phyloP scores from a whole-genome alignment of 2,113 vertebrate species.

The Polypterus senegalus region DNA sequence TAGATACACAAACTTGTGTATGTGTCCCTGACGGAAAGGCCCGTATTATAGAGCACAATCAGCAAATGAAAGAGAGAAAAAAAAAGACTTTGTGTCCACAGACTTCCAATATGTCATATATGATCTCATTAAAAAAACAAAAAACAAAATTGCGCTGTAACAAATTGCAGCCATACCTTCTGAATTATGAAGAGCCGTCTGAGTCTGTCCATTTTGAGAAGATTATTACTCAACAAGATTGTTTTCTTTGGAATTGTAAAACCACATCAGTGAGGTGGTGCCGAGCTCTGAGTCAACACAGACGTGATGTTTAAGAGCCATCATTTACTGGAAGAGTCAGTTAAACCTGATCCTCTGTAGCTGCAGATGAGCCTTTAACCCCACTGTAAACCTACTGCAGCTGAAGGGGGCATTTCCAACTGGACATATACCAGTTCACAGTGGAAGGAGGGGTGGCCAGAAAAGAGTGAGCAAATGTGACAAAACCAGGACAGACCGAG shows the following conservation, averaged over 20 bases:
- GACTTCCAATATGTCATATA: conserved; percentile 44
- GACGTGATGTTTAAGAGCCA: conserved; percentile 49
- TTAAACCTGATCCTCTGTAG: conserved; percentile 25
- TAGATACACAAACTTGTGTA: too few relatives aligned
- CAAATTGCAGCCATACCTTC: conserved; percentile 63
- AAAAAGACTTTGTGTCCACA: conserved; percentile 25
- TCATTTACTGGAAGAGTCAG: conserved; percentile 58
- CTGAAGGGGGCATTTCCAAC: too few relatives aligned
- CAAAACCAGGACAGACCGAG: too few relatives aligned
- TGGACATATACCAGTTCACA: too few relatives aligned
- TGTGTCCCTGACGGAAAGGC: background rate
- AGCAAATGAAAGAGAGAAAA: conserved; percentile 1
- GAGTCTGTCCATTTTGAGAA: conserved; percentile 10
- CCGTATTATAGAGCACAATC: background rate
- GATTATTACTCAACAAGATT: conserved; percentile 24
- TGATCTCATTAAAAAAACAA: conserved; percentile 52
- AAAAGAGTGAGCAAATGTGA: background rate
- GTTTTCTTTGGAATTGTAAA: conserved; percentile 67
- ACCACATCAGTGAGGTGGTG: conserved; percentile 33
- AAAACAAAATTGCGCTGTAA: conserved; percentile 59
- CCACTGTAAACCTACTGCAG: too few relatives aligned
- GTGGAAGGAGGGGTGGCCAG: conserved; percentile 5
- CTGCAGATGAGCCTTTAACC: too few relatives aligned
- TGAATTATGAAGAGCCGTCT: conserved; percentile 47
- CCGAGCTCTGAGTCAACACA: conserved; percentile 46